Evolutionary conservation across 1,140 invertebrate genomes (phyloP), one percentile per base, ranked within the genome.

Genomic region (Stratiolaelaps scimitus): DNA sequence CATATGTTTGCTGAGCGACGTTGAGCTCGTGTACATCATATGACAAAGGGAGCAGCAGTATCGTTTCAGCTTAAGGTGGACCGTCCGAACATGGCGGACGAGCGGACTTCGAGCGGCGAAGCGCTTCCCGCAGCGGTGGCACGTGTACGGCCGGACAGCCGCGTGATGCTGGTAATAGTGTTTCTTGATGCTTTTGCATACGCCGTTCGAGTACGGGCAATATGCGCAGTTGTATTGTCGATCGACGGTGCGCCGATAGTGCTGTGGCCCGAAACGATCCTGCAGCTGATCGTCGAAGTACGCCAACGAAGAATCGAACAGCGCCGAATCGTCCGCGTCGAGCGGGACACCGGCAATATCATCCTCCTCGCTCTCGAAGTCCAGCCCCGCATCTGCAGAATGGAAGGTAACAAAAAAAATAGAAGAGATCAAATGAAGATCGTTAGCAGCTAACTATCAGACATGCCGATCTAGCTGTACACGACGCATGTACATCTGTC

Each of bases 1-100:
- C 34, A 60, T 60, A 23, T 60, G 53, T 60, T 60, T 60, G 53
- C 34, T 60, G 13, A 60, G 53, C n/a, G 53, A 60, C 53, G 53
- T 60, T 10, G 53, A 60, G 23, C 53, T 60, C 1, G 53, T 60
- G 10, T 60, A 60, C n/a, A 34, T 29, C 53, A 60, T 60, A n/a
- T 60, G 17, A 34, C 53, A 60, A 20, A 29, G 53, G 1, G 53
- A 20, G 10, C 53, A 60, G 23, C 53, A 26, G 53, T 60, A 60
- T 15, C 26, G 53, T 60, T 34, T 60, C 23, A 29, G 53, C 23
- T 60, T 60, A 26, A 60, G 53, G 26, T 60, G 53, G 20, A 60
- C 53, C 1, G 53, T 60, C 1, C 53, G 53, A 26, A 60, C 26
- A 23, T 60, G 53, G 4, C 53, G 53, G 15, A 60, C 53, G 6